These are phyloP conservation scores for Chloropsis hardwickii DNA, from an alignment of 2,113 vertebrate genomes.

Conservation along the genomic window DNA sequence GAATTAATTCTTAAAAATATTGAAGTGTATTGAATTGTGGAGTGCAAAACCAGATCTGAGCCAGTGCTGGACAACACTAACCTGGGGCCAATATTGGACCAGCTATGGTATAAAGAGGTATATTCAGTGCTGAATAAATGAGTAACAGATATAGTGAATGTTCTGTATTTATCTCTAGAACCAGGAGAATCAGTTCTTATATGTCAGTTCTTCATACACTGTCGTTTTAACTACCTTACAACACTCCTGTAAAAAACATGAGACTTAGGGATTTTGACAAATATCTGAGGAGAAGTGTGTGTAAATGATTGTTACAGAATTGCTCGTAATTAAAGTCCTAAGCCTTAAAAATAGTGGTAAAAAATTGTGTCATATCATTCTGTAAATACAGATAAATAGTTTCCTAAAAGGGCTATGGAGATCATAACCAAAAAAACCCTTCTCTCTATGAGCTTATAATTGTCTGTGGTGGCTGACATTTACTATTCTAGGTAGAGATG, in stretches of 20 bases:
- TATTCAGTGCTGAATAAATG: not conserved
- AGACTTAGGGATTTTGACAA: not conserved
- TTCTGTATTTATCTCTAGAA: not conserved
- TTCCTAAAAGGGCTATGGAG: not conserved
- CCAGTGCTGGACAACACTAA: not conserved
- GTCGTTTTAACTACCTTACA: not conserved
- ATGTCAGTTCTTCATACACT: not conserved
- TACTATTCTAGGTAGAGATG: not conserved
- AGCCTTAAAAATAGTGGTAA: not conserved
- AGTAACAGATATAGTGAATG: not conserved
- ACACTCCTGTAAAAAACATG: not conserved
- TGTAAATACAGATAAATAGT: not conserved
- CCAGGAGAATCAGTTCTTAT: not conserved
- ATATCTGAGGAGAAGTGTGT: not conserved
- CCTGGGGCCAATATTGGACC: not conserved
- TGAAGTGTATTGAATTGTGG: not conserved
- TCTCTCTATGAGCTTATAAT: rapidly evolving
- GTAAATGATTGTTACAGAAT: not conserved
- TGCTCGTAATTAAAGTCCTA: not conserved
- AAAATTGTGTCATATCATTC: not conserved
- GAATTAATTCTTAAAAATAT: not conserved
- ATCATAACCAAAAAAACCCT: not conserved
- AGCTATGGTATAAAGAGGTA: not conserved
- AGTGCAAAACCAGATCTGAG: not conserved
- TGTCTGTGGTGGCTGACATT: not conserved